Percentiles rank a stretch among this genome's conserved stretches.
Conservation (phyloP, 2,113 vertebrate genomes). For the Dromiciops gliroides region DNA sequence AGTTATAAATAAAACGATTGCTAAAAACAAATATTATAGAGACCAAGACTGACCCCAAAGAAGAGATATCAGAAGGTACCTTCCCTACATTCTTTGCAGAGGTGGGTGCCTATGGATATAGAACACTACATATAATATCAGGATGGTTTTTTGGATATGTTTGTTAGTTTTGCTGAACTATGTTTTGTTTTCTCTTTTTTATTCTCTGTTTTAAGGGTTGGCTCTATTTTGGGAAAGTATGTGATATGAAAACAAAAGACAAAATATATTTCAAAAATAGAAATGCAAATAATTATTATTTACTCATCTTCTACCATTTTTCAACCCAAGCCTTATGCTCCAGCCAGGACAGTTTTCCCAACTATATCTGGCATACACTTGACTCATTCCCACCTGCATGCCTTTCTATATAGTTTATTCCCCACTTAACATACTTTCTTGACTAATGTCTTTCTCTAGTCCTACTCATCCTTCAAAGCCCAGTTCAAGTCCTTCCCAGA, state of each 20-base stretch:
- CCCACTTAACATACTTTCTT: background rate
- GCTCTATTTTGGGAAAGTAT: background rate
- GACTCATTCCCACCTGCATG: background rate
- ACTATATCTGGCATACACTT: background rate
- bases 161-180: background rate
- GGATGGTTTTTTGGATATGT: background rate
- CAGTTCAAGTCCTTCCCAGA: background rate
- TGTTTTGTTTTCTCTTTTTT: background rate
- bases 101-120: background rate
- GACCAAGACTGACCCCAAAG: background rate
- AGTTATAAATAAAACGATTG: background rate
- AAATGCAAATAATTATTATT: background rate
- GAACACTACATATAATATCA: background rate
- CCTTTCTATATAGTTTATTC: background rate
- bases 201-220: background rate
- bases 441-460: background rate
- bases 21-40: background rate
- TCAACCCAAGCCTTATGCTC: background rate
- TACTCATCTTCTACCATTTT: background rate
- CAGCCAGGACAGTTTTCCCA: background rate
- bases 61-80: background rate
- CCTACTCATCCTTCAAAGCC: background rate
- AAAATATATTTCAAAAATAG: conserved; percentile 1
- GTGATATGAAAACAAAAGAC: background rate
- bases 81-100: background rate